Base-by-base conservation (phyloP, 2,888 invertebrate species). In the Agrotis ipsilon region DNA sequence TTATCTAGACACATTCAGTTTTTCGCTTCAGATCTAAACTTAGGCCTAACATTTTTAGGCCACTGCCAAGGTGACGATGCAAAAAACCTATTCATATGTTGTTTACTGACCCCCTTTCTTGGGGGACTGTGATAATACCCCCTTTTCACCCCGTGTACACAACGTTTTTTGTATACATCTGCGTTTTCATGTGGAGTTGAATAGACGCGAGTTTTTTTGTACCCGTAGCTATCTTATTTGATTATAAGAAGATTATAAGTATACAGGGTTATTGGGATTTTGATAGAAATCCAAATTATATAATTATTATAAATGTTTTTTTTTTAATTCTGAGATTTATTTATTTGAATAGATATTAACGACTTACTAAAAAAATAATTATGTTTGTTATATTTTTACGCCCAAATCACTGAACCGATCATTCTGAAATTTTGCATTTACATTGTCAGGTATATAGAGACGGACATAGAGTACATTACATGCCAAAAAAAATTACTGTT, bases 1-100 rank as follows among this genome's bases (percentile, higher is more conserved):
- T 32, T 32, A 5, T 32, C 32, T 32, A 7, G 11, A 9, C 1
- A 7, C 14, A 4, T 49, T 19, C 18, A 49, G 4, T 1, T 14
- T 18, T 21, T 48, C 83, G 83, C 83, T 75, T 39, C 68, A 64
- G 52, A 43, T 11, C 9, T 7, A 49, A 67, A 55, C 77, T 68
- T 77, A 49, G 9, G 14, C 39, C 54, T 69, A 2, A 63, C 19
- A 52, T 54, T 59, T 68, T 68, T 60, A 76, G 68, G 54, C 72
- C 84, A 80, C 71, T 77, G 83, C 72, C 73, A 83, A 86, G 86
- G 86, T 89, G 88, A 89, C 88, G 81, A 58, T 73, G 87, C 89
- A 78, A 79, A 82, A 85, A 82, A 79, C 77, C 86, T 78, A 86
- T 87, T 86, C 87, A 86, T 60, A 71, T 68, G 69, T 60, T 81